Conservation (phyloP, 2,797 vertebrate genomes). For the Sebastes variabilis region DNA sequence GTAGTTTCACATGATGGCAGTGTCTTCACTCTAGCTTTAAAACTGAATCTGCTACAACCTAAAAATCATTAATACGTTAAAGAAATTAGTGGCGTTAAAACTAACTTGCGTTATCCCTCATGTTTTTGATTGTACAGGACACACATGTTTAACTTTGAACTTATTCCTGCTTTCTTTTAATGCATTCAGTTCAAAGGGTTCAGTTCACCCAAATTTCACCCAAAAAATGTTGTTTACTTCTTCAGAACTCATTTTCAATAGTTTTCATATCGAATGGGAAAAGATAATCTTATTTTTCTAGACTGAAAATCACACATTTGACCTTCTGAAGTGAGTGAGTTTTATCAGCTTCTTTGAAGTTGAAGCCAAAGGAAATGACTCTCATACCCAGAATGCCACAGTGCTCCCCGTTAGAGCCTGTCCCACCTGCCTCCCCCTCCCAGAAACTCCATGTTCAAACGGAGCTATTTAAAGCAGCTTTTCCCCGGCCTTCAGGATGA, state of each 20-base stretch:
- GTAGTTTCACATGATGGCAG: too few species aligned
- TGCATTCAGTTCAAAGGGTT: not conserved
- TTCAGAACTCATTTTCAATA: not conserved
- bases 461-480: conserved; percentile 19
- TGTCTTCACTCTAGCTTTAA: too few species aligned
- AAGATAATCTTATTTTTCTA: not conserved
- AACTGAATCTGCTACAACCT: accelerated
- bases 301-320: not conserved
- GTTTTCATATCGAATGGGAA: not conserved
- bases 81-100: too few species aligned
- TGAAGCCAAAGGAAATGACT: conserved; percentile 53
- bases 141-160: not conserved
- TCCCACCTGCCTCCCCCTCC: not conserved
- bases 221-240: not conserved
- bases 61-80: accelerated
- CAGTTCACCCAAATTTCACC: not conserved
- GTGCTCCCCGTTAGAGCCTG: not conserved
- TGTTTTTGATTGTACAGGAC: not conserved
- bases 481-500: not conserved
- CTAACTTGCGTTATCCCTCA: too few species aligned
- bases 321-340: not conserved
- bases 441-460: conserved; percentile 18
- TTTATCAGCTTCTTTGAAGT: conserved; percentile 24
- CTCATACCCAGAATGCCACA: conserved; percentile 16
- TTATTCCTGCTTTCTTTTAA: not conserved